Evolutionary conservation across 1,140 invertebrate genomes (phyloP).

Genomic region (Drosophila tani): DNA sequence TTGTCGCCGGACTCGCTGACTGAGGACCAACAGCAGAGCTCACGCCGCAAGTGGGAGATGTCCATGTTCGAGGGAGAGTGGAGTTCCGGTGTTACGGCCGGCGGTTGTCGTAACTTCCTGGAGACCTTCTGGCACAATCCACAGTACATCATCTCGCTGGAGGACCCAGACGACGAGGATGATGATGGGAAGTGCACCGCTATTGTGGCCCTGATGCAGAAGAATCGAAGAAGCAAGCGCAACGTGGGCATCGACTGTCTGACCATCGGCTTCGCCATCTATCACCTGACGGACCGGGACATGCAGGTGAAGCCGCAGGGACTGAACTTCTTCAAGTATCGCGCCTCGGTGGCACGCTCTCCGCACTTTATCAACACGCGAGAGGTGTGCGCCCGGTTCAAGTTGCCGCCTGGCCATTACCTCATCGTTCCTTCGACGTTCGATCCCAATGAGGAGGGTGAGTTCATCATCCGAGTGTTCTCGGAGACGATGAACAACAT

Average conservation of each 20-base stretch:
- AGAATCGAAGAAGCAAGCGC: slow-evolving; percentile 95
- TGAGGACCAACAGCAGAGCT: slow-evolving; percentile 88
- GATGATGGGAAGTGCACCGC: slow-evolving; percentile 97
- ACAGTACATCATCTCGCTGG: slow-evolving; percentile 96
- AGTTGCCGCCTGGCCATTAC: slow-evolving; percentile 96
- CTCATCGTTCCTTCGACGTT: slow-evolving; percentile 99
- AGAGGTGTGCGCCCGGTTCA: slow-evolving; percentile 93
- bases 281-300: slow-evolving; percentile 93
- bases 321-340: slow-evolving; percentile 98
- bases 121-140: slow-evolving; percentile 98
- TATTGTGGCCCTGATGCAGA: slow-evolving; percentile 97
- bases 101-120: slow-evolving; percentile 98
- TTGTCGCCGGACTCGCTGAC: slow-evolving; percentile 97
- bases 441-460: slow-evolving; percentile 97
- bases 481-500: slow-evolving; percentile 96
- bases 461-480: slow-evolving; percentile 98
- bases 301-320: slow-evolving; percentile 93
- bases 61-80: slow-evolving; percentile 97
- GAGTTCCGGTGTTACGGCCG: slow-evolving; percentile 94
- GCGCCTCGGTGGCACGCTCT: slow-evolving; percentile 94
- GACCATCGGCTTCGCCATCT: slow-evolving; percentile 98
- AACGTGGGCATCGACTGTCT: slow-evolving; percentile 96
- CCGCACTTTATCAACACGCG: slow-evolving; percentile 98
- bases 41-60: slow-evolving; percentile 96
- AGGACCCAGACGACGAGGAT: slow-evolving; percentile 96